Percentiles rank a stretch among this genome's conserved stretches.
These are phyloP conservation scores for Drosophila aldrichi DNA, from an alignment of 2,888 invertebrate genomes.

Conservation along the genomic window DNA sequence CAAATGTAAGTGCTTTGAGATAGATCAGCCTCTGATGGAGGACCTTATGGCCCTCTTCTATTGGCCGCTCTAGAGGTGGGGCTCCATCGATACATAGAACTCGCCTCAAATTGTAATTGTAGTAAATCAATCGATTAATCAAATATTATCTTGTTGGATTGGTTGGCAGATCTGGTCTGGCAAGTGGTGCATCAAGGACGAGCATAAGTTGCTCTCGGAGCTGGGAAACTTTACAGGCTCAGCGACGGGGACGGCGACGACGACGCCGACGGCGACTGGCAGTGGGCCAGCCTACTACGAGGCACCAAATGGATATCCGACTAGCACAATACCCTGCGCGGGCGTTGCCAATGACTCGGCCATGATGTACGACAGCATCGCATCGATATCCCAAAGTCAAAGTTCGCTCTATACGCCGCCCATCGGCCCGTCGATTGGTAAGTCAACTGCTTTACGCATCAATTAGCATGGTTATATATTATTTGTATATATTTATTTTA, in stretches of 20 bases:
- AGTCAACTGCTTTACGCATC: slow-evolving; percentile 64
- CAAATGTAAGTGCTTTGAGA: slow-evolving; percentile 89
- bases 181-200: slow-evolving; percentile 96
- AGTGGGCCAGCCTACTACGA: slow-evolving; percentile 86
- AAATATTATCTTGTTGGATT: background rate
- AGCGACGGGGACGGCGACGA: background rate
- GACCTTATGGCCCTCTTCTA: no score
- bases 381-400: slow-evolving; percentile 91
- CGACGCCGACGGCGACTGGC: slow-evolving; percentile 66
- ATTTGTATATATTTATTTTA: background rate
- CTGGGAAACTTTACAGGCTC: slow-evolving; percentile 87
- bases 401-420: slow-evolving; percentile 92
- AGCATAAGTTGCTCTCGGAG: slow-evolving; percentile 94
- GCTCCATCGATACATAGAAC: no score
- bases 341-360: slow-evolving; percentile 86
- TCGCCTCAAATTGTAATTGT: no score
- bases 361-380: slow-evolving; percentile 90
- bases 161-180: slow-evolving; percentile 91
- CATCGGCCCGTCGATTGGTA: slow-evolving; percentile 89
- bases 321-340: slow-evolving; percentile 66
- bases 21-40: no score
- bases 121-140: background rate
- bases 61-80: no score
- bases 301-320: slow-evolving; percentile 83
- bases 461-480: no score